Evolutionary conservation across 2,888 invertebrate genomes (phyloP).

Genomic region (Drosophila paranaensis): DNA sequence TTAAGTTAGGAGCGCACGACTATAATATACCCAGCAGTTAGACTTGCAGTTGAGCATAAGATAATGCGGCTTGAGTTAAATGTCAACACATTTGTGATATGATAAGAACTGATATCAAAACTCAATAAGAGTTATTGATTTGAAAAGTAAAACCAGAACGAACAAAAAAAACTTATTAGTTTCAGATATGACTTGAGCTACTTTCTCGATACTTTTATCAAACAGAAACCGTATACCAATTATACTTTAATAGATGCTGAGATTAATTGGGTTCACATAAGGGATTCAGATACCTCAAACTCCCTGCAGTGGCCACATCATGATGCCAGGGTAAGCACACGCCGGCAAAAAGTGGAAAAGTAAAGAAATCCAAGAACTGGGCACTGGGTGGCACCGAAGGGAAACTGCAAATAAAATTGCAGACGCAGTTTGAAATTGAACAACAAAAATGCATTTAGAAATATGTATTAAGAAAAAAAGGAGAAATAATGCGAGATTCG

Average conservation of each 20-base stretch:
- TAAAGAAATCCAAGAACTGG: constrained; percentile 21
- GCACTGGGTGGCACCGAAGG: constrained; percentile 35
- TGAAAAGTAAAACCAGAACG: no score
- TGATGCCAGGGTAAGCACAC: constrained; percentile 1
- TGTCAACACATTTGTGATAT: no score
- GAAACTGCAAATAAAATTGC: constrained; percentile 72
- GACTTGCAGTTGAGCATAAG: no score
- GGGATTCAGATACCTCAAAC: neutral
- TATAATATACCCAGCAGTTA: neutral
- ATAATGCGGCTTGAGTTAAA: no score
- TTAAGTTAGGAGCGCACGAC: neutral
- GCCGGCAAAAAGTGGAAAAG: constrained; percentile 18
- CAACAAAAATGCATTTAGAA: constrained; percentile 80
- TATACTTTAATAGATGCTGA: no score
- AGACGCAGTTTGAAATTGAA: constrained; percentile 77
- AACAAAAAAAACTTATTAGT: no score
- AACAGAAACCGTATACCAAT: no score
- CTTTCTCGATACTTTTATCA: no score
- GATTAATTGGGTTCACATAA: no score
- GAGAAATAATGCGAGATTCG: constrained; percentile 36
- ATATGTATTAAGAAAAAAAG: constrained; percentile 55
- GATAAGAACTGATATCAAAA: no score
- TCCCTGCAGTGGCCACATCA: neutral
- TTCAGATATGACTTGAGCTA: no score
- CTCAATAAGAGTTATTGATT: no score